Base-by-base conservation (phyloP, 2,113 vertebrate species). In the Tupaia chinensis region DNA sequence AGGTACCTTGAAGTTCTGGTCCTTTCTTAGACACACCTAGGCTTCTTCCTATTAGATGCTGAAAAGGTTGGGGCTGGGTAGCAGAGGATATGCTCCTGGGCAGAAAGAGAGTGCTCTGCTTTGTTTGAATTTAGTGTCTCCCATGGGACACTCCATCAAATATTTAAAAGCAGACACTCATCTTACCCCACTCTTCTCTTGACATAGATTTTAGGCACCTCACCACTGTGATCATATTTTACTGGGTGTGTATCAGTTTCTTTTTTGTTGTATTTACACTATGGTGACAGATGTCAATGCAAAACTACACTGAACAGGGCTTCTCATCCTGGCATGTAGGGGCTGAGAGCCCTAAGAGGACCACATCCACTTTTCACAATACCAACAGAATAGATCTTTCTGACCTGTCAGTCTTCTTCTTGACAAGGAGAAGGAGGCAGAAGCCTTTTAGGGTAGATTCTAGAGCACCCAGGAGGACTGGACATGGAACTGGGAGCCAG, bases 341-440 rank as follows among this genome's bases (percentile, higher is more conserved):
- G 44, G 6, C 22, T 16, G 22, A 32, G 74, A n/a, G 6, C 8
- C 19, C 25, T 3, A 12, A 69, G 32, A 68, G 25, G 58, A 70
- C 2, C 9, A 10, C 0, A 3, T 12, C 2, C 22, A 16, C 20
- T 58, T 94, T 44, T 54, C 13, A 58, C 16, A 4, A 1, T 58
- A 19, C 54, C 53, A 11, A 70, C 29, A 7, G 29, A 16, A 4
- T 3, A 72, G 34, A 58, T 11, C 7, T 11, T 72, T 54, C 56
- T n/a, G 4, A 56, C 25, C 22, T 74, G n/a, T 68, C 74, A 63
- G 44, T 15, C 34, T 54, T 89, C 27, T 56, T 69, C 44, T 19
- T 4, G 63, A 76, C 66, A 1, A 77, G 25, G 10, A 79, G 82
- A 27, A 56, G 63, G 65, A 65, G 15, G 79, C 32, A 29, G n/a